Evolutionary conservation across 2,888 invertebrate species (phyloP), one percentile per base, ranked within the genome.

Genomic region (Octodonta nipae): DNA sequence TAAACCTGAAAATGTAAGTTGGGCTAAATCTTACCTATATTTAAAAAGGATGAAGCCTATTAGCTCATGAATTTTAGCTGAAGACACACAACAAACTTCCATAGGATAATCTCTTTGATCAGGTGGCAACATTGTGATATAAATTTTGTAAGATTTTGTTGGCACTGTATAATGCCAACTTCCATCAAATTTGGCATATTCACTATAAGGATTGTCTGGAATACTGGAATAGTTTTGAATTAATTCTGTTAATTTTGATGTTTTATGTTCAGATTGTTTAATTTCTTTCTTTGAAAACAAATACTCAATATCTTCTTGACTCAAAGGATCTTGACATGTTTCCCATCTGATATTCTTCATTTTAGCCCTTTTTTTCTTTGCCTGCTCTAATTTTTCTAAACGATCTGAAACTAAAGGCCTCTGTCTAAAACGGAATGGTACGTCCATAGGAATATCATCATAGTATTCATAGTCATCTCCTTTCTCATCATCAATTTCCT

Each of bases 41-140:
- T 86, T 83, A 56, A 86, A 88, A 63, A 91, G 85, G 49, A 86
- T 86, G 33, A 93, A 75, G 17, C 95, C 95, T 55, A 95, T 86
- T 16, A 93, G 71, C 57, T 95, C 92, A 48, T 74, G 70, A 33
- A 93, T 85, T 65, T 82, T 88, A 14, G 92, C 89, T 48, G 73
- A 76, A 11, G 82, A 75, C 36, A 87, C 68, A 31, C 91, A 84
- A 49, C 78, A 75, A 32, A 89, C 74, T 49, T 76, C 72, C 58
- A 92, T 65, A 0, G 92, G 91, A 63, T 86, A 89, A 45, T 78
- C 76, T 41, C 86, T 74, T 41, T 85, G 76, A 34, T 78, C 78
- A 40, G 78, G 77, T 1, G 83, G 74, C 15, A 88, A 65, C 81
- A 92, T 86, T 30, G 85, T 85, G 57, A 93, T 71, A 54, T 83